phyloP scores from a whole-genome alignment of 2,888 invertebrate genomes.

The Hesperia comma region DNA sequence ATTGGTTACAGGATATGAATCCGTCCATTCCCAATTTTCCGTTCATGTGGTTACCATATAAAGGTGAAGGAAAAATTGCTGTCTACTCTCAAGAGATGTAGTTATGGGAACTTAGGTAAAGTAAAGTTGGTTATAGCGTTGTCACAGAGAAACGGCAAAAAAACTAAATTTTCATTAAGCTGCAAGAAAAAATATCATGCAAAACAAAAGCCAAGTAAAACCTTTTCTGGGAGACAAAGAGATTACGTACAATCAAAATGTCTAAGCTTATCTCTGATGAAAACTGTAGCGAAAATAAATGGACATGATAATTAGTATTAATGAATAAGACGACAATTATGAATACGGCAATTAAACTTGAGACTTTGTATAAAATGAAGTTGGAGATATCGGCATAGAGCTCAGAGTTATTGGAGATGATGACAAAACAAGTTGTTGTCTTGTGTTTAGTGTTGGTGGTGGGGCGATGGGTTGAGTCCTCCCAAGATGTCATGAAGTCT shows the following conservation, averaged over 20 bases:
- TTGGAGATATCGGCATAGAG: too few relatives aligned
- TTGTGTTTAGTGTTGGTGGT: slow-evolving; percentile 43
- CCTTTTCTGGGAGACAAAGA: not conserved
- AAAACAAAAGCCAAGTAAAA: too few relatives aligned
- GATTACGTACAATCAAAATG: slow-evolving; percentile 14
- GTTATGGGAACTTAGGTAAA: too few relatives aligned
- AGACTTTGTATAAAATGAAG: too few relatives aligned
- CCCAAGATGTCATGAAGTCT: slow-evolving; percentile 54
- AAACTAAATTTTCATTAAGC: too few relatives aligned
- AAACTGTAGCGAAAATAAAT: slow-evolving; percentile 9
- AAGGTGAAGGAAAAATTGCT: not conserved
- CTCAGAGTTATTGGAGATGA: too few relatives aligned
- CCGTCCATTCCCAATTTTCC: too few relatives aligned
- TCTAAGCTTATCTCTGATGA: slow-evolving; percentile 1
- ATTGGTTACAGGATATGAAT: too few relatives aligned
- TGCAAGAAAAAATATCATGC: too few relatives aligned
- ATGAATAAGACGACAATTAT: slow-evolving; percentile 9
- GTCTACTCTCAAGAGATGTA: not conserved
- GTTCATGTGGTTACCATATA: too few relatives aligned
- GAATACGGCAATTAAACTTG: not conserved
- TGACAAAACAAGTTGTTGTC: slow-evolving; percentile 40
- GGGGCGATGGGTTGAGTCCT: slow-evolving; percentile 46
- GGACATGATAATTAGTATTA: slow-evolving; percentile 32
- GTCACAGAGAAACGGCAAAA: too few relatives aligned
- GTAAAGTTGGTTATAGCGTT: too few relatives aligned